These are phyloP conservation scores for Sinocyclocheilus anshuiensis DNA, from an alignment of 2,113 vertebrate species.

Conservation along the genomic window DNA sequence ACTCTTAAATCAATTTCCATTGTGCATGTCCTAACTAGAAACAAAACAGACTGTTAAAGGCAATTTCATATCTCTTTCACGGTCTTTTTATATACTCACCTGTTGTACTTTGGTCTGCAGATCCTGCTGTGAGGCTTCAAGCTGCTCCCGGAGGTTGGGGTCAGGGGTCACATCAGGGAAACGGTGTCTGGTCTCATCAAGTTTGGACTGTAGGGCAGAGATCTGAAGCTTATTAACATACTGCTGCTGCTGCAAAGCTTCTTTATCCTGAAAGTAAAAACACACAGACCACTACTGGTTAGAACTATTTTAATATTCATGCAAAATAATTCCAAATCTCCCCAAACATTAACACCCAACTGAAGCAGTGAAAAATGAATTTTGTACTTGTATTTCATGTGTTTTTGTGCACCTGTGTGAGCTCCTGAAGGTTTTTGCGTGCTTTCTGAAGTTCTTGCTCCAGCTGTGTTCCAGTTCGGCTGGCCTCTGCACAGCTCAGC, in stretches of 20 bases:
- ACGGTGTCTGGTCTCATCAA: conserved; percentile 80
- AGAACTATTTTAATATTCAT: not conserved
- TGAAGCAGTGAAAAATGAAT: not conserved
- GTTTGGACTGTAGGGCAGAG: conserved; percentile 83
- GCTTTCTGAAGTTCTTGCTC: conserved; percentile 84
- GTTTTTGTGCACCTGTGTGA: conserved; percentile 76
- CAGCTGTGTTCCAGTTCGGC: conserved; percentile 68
- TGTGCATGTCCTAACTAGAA: not conserved
- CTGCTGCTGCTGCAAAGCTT: conserved; percentile 84
- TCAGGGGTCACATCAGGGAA: conserved; percentile 66
- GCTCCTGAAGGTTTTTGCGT: conserved; percentile 77
- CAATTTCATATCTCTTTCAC: not conserved
- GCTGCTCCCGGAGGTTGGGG: conserved; percentile 71
- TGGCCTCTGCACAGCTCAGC: conserved; percentile 66
- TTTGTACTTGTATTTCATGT: not conserved
- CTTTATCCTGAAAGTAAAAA: conserved; percentile 80
- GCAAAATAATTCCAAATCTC: not conserved
- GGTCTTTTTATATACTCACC: conserved; percentile 64
- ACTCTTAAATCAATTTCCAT: not conserved
- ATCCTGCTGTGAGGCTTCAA: conserved; percentile 73
- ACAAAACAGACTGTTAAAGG: not conserved
- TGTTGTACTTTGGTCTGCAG: conserved; percentile 78
- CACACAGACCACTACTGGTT: not conserved
- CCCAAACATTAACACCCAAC: not conserved
- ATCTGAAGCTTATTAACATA: conserved; percentile 82